phyloP scores from a whole-genome alignment of 2,888 invertebrate species.

The Andrena camellia region DNA sequence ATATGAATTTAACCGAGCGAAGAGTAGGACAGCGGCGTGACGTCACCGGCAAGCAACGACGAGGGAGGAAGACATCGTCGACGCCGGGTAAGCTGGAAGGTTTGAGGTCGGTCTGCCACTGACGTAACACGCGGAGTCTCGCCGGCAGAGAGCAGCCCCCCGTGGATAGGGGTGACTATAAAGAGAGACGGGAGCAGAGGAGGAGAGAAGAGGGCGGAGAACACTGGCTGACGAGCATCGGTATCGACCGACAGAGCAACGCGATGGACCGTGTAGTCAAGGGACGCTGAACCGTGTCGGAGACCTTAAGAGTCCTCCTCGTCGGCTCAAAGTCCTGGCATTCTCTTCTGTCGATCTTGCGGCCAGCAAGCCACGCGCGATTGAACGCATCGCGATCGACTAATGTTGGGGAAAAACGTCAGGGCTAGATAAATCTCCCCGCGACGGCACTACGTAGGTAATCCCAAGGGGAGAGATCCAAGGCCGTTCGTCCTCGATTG shows the following conservation, averaged over 20 bases:
- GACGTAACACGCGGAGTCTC: conserved; percentile 71
- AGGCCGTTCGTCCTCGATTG: not conserved
- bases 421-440: not conserved
- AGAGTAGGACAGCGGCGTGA: conserved; percentile 67
- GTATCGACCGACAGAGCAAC: conserved; percentile 69
- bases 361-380: conserved; percentile 8
- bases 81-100: conserved; percentile 58
- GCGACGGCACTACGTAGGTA: not conserved
- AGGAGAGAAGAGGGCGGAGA: conserved; percentile 26
- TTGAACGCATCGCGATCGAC: not conserved
- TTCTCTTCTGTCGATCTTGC: conserved; percentile 37
- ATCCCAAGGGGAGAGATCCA: not conserved
- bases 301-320: conserved; percentile 54
- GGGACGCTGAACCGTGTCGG: conserved; percentile 61
- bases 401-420: conserved; percentile 13
- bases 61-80: conserved; percentile 45
- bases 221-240: conserved; percentile 69
- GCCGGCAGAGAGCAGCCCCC: conserved; percentile 59
- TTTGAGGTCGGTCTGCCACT: conserved; percentile 71
- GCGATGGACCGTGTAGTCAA: conserved; percentile 67
- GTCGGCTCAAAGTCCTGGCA: conserved; percentile 43
- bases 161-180: conserved; percentile 43
- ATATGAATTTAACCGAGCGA: conserved; percentile 70
- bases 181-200: conserved; percentile 22
- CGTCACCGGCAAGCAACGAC: conserved; percentile 59